Conservation (phyloP, 1,140 invertebrate genomes). For the Pseudomyrmex concolor region DNA sequence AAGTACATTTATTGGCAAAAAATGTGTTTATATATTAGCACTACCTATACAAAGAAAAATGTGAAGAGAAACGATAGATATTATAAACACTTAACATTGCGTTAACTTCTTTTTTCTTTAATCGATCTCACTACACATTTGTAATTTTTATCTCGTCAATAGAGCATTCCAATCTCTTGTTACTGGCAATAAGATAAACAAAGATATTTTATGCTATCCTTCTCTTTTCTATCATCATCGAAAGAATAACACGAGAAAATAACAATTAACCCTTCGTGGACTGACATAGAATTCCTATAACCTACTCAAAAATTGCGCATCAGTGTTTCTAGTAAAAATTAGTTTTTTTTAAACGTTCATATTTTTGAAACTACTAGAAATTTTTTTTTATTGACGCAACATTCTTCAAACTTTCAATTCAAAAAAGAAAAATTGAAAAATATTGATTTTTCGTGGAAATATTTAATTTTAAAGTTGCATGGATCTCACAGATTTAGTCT, state of each 20-base stretch:
- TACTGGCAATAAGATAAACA: background rate
- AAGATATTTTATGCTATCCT: background rate
- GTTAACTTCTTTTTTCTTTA: background rate
- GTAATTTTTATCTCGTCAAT: background rate
- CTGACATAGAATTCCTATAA: no score
- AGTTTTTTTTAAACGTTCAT: no score
- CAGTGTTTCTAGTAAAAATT: no score
- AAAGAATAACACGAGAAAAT: no score
- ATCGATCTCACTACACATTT: background rate
- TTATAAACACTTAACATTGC: background rate
- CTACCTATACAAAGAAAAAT: background rate
- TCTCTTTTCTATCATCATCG: background rate
- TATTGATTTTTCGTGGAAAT: no score
- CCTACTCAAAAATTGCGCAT: no score
- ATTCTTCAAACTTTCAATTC: no score
- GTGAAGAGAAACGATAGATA: background rate
- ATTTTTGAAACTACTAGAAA: no score
- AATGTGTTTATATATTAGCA: constrained; percentile 2
- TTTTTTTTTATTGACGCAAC: no score
- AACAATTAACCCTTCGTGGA: background rate
- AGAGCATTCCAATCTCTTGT: background rate
- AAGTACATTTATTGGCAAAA: constrained; percentile 15
- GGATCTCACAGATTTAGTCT: no score
- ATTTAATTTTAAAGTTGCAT: no score
- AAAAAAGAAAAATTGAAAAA: no score